phyloP scores from a whole-genome alignment of 2,113 vertebrate species.

The Grammomys surdaster region DNA sequence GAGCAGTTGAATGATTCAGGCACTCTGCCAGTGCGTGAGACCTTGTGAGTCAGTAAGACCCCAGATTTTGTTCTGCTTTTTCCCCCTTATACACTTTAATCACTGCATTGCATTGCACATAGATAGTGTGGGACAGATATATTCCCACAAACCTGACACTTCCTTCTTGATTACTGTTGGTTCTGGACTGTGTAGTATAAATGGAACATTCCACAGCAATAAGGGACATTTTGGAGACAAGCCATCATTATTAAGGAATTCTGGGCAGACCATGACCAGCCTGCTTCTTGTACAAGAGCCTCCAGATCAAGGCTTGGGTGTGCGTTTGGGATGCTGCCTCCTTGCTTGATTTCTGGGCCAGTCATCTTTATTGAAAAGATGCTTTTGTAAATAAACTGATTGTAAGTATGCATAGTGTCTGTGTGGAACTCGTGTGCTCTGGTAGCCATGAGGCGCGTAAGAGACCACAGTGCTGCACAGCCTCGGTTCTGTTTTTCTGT shows the following conservation, averaged over 20 bases:
- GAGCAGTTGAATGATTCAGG: constrained; percentile 62
- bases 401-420: neutral
- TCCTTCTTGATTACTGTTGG: neutral
- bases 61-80: constrained; percentile 17
- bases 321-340: neutral
- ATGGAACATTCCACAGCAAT: neutral
- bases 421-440: neutral
- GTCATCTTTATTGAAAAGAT: constrained; percentile 49
- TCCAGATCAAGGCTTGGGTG: neutral
- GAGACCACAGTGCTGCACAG: neutral
- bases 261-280: neutral
- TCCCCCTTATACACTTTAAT: neutral
- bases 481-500: neutral
- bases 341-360: constrained; percentile 43
- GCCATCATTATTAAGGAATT: constrained; percentile 38
- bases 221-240: neutral
- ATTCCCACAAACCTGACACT: neutral
- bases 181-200: neutral
- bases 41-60: too few relatives aligned
- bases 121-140: neutral
- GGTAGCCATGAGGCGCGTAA: constrained; percentile 31
- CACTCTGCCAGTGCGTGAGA: constrained; percentile 85
- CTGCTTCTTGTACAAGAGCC: neutral
- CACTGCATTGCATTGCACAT: neutral
- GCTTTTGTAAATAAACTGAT: constrained; percentile 53